Percentiles rank a stretch among this genome's conserved stretches.
Evolutionary conservation across 2,888 invertebrate genomes (phyloP).

Genomic region (Tinea trinotella): DNA sequence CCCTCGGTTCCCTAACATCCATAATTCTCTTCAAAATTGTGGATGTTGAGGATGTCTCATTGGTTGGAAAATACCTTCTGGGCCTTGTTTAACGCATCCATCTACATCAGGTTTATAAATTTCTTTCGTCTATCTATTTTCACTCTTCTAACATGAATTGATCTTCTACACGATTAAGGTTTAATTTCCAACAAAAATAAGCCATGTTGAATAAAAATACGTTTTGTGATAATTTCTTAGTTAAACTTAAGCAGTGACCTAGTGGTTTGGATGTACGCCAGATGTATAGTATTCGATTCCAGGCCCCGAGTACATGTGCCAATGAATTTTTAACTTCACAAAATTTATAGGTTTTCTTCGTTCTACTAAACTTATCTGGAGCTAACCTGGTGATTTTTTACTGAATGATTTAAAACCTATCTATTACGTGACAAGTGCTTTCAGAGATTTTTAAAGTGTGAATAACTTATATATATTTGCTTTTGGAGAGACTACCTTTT

Average conservation of each 20-base stretch:
- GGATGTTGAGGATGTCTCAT: too few relatives aligned
- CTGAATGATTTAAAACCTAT: background rate
- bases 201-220: too few relatives aligned
- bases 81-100: too few relatives aligned
- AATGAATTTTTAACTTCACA: conserved; percentile 7
- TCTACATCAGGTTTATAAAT: too few relatives aligned
- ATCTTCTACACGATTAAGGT: too few relatives aligned
- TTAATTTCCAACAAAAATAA: background rate
- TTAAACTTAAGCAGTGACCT: conserved; percentile 2
- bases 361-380: background rate
- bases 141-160: too few relatives aligned
- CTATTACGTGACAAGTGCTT: background rate
- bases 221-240: background rate
- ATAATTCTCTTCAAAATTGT: too few relatives aligned
- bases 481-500: too few relatives aligned
- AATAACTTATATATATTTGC: background rate
- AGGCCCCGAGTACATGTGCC: background rate
- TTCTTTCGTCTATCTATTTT: too few relatives aligned
- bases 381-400: background rate
- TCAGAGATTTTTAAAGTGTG: background rate
- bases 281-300: background rate
- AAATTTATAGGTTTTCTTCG: conserved; percentile 1
- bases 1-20: too few relatives aligned
- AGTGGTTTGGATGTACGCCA: conserved; percentile 6
- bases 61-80: too few relatives aligned